Conservation (phyloP, 2,797 vertebrate species). For the Liparis tanakae region DNA sequence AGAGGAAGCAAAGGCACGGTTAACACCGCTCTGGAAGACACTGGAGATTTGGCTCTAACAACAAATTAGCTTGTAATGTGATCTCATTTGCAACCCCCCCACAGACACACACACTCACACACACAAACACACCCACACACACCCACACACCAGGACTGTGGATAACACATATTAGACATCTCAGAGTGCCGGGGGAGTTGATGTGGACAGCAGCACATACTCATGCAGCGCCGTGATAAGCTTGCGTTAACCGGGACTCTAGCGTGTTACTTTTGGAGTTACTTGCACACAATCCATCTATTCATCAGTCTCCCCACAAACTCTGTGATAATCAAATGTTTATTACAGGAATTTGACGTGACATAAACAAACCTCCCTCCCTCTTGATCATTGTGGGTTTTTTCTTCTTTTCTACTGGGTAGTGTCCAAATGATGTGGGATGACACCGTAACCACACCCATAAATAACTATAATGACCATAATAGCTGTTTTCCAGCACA, state of each 20-base stretch:
- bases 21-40: constrained; percentile 51
- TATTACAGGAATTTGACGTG: constrained; percentile 30
- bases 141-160: constrained; percentile 12
- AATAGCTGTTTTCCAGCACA: constrained; percentile 67
- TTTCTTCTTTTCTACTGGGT: constrained; percentile 26
- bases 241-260: constrained; percentile 26
- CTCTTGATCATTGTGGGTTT: constrained; percentile 13
- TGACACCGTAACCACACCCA: constrained; percentile 54
- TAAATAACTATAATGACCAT: constrained; percentile 70
- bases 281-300: constrained; percentile 31
- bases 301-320: constrained; percentile 31
- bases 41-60: constrained; percentile 40
- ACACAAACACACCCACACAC: constrained; percentile 3
- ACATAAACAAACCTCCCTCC: constrained; percentile 31
- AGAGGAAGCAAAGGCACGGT: constrained; percentile 69
- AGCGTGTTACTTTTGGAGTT: constrained; percentile 7
- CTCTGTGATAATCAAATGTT: constrained; percentile 2
- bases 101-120: constrained; percentile 11
- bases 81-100: constrained; percentile 37
- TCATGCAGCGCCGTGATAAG: constrained; percentile 36
- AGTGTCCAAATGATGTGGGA: constrained; percentile 34
- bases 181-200: constrained; percentile 21
- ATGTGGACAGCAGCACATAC: constrained; percentile 15
- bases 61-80: constrained; percentile 44
- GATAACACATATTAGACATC: not conserved